Percentiles rank a stretch among this genome's conserved stretches.
phyloP scores from a whole-genome alignment of 2,113 vertebrate species.

The Cryptomyrus ogoouensis region DNA sequence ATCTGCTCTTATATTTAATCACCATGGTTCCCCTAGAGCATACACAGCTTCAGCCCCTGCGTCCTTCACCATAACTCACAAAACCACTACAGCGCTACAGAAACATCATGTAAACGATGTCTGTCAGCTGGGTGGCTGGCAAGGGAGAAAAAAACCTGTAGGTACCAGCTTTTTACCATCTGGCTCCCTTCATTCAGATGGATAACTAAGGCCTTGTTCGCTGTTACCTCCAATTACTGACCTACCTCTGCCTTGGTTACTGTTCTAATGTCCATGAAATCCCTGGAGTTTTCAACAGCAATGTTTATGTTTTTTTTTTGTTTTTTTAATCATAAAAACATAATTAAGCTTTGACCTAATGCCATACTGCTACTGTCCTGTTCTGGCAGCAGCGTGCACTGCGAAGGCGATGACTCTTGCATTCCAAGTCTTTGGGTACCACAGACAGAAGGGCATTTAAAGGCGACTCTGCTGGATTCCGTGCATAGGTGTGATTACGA shows the following conservation, averaged over 20 bases:
- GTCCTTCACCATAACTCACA: slow-evolving; percentile 5
- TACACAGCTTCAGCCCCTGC: not conserved
- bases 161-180: not conserved
- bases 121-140: slow-evolving; percentile 8
- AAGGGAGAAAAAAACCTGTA: not conserved
- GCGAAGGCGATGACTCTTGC: not conserved
- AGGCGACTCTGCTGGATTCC: not conserved
- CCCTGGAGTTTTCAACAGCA: not conserved
- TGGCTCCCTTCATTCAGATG: slow-evolving; percentile 19
- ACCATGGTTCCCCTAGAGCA: not conserved
- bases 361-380: not conserved
- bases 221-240: slow-evolving; percentile 19
- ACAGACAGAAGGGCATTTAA: not conserved
- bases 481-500: not conserved
- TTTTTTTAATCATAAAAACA: not conserved
- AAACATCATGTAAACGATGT: not conserved
- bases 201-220: slow-evolving; percentile 30
- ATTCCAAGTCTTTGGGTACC: not conserved
- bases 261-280: not conserved
- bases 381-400: not conserved
- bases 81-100: not conserved
- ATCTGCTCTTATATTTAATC: slow-evolving; percentile 8
- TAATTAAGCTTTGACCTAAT: not conserved
- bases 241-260: not conserved
- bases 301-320: not conserved